Evolutionary conservation across 2,797 vertebrate genomes (phyloP), one percentile per base, ranked within the genome.

Genomic region (Amphiprion clarkii): DNA sequence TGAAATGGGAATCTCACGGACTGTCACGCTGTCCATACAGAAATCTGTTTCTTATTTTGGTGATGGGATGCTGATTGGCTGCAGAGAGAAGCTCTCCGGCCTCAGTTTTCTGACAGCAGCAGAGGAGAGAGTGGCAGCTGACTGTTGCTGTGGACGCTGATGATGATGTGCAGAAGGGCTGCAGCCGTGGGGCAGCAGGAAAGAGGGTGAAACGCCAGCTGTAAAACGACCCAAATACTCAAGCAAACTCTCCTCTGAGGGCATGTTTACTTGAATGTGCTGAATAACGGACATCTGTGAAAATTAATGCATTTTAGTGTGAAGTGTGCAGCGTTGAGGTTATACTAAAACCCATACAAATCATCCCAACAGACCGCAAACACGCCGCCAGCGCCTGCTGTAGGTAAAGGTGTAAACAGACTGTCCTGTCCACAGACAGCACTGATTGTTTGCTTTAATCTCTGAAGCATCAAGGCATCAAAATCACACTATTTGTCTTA

Each of bases 51-150:
- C 25, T 61, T 3, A 0, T 27, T 31, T n/a, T 17, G 16, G 70
- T 31, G 71, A 44, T 9, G 65, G 54, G 57, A 48, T 21, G 68
- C 58, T 63, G 64, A 67, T 29, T 25, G 21, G 55, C 48, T 63
- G 76, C 46, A 14, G 66, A 42, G 52, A 42, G 60, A 17, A 61
- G 76, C 51, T 16, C 49, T 29, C 36, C 21, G 7, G 67, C 72
- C 8, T 46, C 68, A 49, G 23, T 33, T 33, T 9, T 19, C 54
- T 13, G 57, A 59, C 75, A 29, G 61, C 40, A 25, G 77, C 74
- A 51, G 44, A 10, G 33, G 1, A 58, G 51, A 52, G 79, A 65
- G 58, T 51, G 71, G 59, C 84, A 55, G 75, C 74, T 48, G 74
- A 25, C 61, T 23, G 72, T 4, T 39, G 33, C 12, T 13, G n/a